A percentile compares a stretch with the other conserved stretches of the same genome.
phyloP scores from a whole-genome alignment of 2,888 invertebrate genomes.

The Coelopa pilipes region DNA sequence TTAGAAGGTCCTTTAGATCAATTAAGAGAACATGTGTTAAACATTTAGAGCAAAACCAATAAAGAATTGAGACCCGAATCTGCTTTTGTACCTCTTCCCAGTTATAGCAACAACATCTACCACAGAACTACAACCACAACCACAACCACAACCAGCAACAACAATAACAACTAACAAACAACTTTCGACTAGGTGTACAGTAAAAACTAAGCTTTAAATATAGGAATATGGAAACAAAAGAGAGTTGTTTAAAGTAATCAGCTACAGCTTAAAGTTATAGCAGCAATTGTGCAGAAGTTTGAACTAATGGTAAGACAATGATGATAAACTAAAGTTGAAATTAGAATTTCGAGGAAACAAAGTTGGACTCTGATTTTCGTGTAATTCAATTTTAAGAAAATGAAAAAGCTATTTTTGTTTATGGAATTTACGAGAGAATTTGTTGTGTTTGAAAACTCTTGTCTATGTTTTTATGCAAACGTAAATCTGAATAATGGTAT shows the following conservation, averaged over 20 bases:
- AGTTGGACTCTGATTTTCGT: background rate
- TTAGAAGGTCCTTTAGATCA: background rate
- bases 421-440: too few relatives aligned
- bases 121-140: too few relatives aligned
- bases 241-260: background rate
- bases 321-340: background rate
- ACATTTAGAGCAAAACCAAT: background rate
- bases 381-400: too few relatives aligned
- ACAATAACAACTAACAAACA: background rate
- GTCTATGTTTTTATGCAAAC: too few relatives aligned
- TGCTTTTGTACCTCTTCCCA: slow-evolving; percentile 30
- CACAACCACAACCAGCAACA: background rate
- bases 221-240: background rate
- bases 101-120: too few relatives aligned
- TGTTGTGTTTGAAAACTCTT: too few relatives aligned
- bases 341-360: background rate
- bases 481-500: too few relatives aligned
- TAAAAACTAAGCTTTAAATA: background rate
- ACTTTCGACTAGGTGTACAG: background rate
- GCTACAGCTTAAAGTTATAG: too few relatives aligned
- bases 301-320: too few relatives aligned
- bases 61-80: background rate
- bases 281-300: too few relatives aligned
- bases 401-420: too few relatives aligned
- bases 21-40: background rate